These are phyloP conservation scores for Acanthisitta chloris DNA, from an alignment of 2,113 vertebrate genomes.

Conservation along the genomic window DNA sequence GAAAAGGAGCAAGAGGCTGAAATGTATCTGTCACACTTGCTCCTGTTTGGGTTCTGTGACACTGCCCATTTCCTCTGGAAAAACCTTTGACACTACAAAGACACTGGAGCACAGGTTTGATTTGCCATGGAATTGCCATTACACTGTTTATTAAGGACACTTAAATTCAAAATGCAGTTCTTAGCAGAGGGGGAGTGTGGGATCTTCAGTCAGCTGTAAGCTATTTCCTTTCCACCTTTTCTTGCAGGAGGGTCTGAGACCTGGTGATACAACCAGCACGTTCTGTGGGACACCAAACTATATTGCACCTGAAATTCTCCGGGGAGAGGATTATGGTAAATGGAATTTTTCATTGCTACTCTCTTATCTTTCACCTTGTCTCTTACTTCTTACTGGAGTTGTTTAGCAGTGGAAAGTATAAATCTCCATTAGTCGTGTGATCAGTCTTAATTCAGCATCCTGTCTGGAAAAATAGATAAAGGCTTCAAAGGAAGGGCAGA, in stretches of 20 bases:
- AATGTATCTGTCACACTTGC: not conserved
- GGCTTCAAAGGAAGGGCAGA: not conserved
- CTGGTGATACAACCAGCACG: constrained; percentile 97
- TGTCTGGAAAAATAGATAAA: not conserved
- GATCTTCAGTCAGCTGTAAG: not conserved
- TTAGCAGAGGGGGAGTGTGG: not conserved
- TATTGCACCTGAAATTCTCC: constrained; percentile 96
- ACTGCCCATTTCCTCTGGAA: not conserved
- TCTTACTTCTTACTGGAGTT: not conserved
- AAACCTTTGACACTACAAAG: not conserved
- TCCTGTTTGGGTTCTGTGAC: not conserved
- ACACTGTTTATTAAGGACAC: not conserved
- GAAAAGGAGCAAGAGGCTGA: not conserved
- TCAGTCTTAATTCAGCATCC: not conserved
- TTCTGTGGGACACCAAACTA: constrained; percentile 99
- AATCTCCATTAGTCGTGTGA: not conserved
- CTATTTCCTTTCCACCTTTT: not conserved
- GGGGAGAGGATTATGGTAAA: constrained; percentile 98
- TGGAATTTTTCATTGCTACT: not conserved
- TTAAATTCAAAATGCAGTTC: not conserved
- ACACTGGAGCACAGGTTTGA: not conserved
- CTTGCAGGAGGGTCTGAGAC: constrained; percentile 92
- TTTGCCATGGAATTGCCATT: not conserved
- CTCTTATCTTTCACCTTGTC: not conserved
- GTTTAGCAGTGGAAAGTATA: not conserved